Conservation (phyloP, 2,888 invertebrate species). For the Ophion slaviceki region DNA sequence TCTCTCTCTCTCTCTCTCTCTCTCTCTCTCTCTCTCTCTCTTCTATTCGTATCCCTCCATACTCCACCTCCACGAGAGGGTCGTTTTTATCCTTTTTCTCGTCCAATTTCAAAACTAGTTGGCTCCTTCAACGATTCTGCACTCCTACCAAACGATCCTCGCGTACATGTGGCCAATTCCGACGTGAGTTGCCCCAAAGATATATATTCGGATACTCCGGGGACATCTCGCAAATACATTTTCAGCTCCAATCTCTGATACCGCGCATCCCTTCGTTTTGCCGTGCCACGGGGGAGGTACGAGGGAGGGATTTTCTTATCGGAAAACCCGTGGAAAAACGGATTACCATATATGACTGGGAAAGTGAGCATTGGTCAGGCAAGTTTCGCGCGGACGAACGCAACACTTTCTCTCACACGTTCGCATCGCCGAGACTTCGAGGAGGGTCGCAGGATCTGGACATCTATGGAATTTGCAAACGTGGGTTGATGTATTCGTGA, state of each 20-base stretch:
- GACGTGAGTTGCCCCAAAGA: constrained; percentile 24
- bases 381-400: constrained; percentile 24
- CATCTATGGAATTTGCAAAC: constrained; percentile 15
- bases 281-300: neutral
- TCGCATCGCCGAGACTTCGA: neutral
- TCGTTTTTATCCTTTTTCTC: constrained; percentile 8
- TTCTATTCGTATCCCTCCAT: neutral
- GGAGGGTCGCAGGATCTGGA: neutral
- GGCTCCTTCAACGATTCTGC: constrained; percentile 38
- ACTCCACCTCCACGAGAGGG: neutral
- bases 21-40: constrained; percentile 3
- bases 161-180: constrained; percentile 63
- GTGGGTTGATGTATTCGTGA: constrained; percentile 24
- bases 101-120: constrained; percentile 55
- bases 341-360: constrained; percentile 53
- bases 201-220: constrained; percentile 38
- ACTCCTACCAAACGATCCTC: constrained; percentile 63
- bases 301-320: neutral
- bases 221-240: constrained; percentile 59
- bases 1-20: constrained; percentile 33
- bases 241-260: constrained; percentile 54
- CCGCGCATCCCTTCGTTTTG: constrained; percentile 1
- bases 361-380: constrained; percentile 24
- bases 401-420: neutral
- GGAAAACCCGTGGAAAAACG: constrained; percentile 37